Conservation (phyloP, 2,888 invertebrate species). For the Drosophila nigritarsus region DNA sequence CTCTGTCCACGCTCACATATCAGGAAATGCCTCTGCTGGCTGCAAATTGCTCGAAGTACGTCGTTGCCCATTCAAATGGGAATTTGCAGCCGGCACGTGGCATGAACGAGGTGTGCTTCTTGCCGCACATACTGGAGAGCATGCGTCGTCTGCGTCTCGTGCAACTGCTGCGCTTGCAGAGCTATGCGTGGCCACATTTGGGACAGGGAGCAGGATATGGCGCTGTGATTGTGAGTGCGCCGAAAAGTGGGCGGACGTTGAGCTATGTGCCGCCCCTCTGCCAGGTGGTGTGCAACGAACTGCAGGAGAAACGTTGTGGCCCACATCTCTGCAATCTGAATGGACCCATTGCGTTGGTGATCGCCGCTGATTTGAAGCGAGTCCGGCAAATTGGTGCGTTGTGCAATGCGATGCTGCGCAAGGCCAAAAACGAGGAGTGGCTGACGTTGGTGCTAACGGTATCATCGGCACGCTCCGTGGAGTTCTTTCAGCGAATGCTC, state of each 20-base stretch:
- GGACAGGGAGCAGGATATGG: constrained; percentile 32
- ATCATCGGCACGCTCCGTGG: constrained; percentile 22
- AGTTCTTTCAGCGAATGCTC: constrained; percentile 46
- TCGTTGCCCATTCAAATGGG: constrained; percentile 44
- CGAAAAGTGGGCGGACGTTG: constrained; percentile 64
- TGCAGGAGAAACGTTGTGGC: constrained; percentile 12
- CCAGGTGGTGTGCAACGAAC: constrained; percentile 27
- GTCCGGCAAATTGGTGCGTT: constrained; percentile 34
- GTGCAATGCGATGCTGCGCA: constrained; percentile 42
- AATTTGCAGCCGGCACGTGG: constrained; percentile 33
- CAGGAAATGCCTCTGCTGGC: constrained; percentile 37
- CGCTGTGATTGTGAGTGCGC: constrained; percentile 58
- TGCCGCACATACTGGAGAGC: constrained; percentile 34
- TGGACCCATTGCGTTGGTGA: constrained; percentile 51
- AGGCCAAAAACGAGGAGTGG: constrained; percentile 23
- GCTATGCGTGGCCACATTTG: constrained; percentile 63
- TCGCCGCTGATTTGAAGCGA: constrained; percentile 44
- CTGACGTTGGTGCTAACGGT: constrained; percentile 39
- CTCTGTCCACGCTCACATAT: not conserved
- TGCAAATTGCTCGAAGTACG: constrained; percentile 60
- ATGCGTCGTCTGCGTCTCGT: constrained; percentile 45
- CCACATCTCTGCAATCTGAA: not conserved
- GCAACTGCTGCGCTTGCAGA: constrained; percentile 56
- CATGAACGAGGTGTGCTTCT: constrained; percentile 45
- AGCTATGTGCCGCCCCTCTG: constrained; percentile 60